These are phyloP conservation scores for Thomomys bottae DNA, from an alignment of 2,113 vertebrate genomes.

Conservation along the genomic window DNA sequence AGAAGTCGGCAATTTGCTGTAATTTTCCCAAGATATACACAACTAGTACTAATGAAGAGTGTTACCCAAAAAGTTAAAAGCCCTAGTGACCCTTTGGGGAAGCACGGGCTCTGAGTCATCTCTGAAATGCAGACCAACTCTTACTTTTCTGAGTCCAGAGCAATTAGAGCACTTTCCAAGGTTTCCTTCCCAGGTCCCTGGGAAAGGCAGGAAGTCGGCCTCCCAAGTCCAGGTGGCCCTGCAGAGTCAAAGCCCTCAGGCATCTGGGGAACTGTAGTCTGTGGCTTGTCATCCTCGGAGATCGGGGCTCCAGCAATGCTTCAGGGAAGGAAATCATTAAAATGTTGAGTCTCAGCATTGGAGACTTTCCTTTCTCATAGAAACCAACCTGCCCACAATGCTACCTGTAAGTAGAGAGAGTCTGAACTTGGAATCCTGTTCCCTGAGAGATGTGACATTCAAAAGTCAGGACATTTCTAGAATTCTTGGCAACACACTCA, in stretches of 20 bases:
- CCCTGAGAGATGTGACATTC: not conserved
- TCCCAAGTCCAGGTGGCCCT: constrained; percentile 83
- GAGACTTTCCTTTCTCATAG: not conserved
- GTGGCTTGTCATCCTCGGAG: constrained; percentile 88
- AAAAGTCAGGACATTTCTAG: not conserved
- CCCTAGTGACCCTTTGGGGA: too few species aligned
- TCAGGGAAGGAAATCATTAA: constrained; percentile 33
- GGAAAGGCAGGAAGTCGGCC: constrained; percentile 81
- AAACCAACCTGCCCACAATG: not conserved
- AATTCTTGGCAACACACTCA: accelerated
- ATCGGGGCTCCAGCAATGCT: constrained; percentile 85
- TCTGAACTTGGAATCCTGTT: not conserved
- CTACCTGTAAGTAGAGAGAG: not conserved
- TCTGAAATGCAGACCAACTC: not conserved
- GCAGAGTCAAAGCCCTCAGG: constrained; percentile 85
- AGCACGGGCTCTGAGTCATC: not conserved
- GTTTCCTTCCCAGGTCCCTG: constrained; percentile 91
- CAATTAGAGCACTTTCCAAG: constrained; percentile 93
- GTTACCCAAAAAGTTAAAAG: not conserved
- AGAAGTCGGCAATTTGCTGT: not conserved
- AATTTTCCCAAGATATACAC: not conserved
- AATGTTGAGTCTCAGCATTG: not conserved
- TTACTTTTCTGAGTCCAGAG: constrained; percentile 97
- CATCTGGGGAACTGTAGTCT: constrained; percentile 83
- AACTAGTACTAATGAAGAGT: too few species aligned